phyloP scores from a whole-genome alignment of 2,888 invertebrate species.

The Diaperis boleti region DNA sequence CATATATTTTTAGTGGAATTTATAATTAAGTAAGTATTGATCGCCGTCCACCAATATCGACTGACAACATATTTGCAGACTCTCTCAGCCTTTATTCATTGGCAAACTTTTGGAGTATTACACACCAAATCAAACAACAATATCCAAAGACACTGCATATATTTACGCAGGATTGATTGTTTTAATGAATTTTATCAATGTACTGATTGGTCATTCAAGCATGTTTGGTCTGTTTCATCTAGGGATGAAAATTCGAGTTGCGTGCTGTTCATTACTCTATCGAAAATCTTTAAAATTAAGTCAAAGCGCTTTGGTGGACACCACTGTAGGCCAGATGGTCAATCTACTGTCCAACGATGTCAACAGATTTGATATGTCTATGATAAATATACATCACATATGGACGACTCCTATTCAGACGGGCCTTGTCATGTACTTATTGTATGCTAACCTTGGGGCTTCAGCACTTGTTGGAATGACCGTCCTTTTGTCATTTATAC shows the following conservation, averaged over 20 bases:
- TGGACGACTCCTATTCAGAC: conserved; percentile 85
- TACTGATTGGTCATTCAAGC: conserved; percentile 78
- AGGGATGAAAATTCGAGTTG: conserved; percentile 87
- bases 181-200: conserved; percentile 77
- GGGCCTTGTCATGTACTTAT: conserved; percentile 75
- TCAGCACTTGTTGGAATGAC: conserved; percentile 68
- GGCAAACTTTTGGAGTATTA: conserved; percentile 72
- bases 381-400: conserved; percentile 82
- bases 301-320: conserved; percentile 84
- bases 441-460: conserved; percentile 70
- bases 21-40: conserved; percentile 54
- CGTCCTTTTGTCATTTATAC: conserved; percentile 65
- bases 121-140: conserved; percentile 65
- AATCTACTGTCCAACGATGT: conserved; percentile 83
- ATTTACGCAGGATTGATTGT: conserved; percentile 81
- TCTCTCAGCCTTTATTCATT: conserved; percentile 51
- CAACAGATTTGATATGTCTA: conserved; percentile 83
- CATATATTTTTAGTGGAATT: conserved; percentile 55
- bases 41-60: too few relatives aligned
- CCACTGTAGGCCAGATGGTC: conserved; percentile 73
- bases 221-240: conserved; percentile 86
- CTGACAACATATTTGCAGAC: too few relatives aligned
- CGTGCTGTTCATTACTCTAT: conserved; percentile 85
- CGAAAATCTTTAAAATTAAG: conserved; percentile 78
- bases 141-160: conserved; percentile 73